phyloP scores from a whole-genome alignment of 2,888 invertebrate genomes.

The Allacma fusca region DNA sequence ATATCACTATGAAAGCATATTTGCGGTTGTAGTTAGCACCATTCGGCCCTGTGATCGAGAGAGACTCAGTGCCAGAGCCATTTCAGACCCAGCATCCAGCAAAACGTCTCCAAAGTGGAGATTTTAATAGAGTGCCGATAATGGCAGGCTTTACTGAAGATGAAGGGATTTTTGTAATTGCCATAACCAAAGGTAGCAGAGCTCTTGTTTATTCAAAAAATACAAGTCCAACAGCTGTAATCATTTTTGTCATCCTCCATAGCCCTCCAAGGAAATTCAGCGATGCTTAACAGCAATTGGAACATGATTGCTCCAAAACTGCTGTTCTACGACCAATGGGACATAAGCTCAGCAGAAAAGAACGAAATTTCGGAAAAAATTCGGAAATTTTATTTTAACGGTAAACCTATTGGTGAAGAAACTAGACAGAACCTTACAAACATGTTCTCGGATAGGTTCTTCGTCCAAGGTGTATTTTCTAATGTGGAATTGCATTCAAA shows the following conservation, averaged over 20 bases:
- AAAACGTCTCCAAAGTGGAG: neutral
- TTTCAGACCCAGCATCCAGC: neutral
- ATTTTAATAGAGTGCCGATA: neutral
- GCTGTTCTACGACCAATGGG: neutral
- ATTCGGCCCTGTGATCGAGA: neutral
- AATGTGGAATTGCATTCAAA: too few species aligned
- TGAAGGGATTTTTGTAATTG: neutral
- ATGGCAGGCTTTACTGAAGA: neutral
- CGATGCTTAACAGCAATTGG: too few species aligned
- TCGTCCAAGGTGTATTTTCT: too few species aligned
- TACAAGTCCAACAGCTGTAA: neutral
- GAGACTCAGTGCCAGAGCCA: neutral
- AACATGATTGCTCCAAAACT: too few species aligned
- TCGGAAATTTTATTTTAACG: neutral
- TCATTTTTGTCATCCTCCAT: neutral
- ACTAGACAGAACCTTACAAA: too few species aligned
- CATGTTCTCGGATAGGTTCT: too few species aligned
- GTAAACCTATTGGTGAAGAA: too few species aligned
- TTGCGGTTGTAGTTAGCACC: neutral
- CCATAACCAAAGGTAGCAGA: neutral
- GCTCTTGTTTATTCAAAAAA: neutral
- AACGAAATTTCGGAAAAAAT: neutral
- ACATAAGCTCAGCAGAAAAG: neutral
- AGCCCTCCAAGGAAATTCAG: too few species aligned
- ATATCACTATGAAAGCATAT: too few species aligned